Percentiles rank a stretch among this genome's conserved stretches.
Conservation (phyloP, 2,888 invertebrate species). For the Pollenia griseotomentosa region DNA sequence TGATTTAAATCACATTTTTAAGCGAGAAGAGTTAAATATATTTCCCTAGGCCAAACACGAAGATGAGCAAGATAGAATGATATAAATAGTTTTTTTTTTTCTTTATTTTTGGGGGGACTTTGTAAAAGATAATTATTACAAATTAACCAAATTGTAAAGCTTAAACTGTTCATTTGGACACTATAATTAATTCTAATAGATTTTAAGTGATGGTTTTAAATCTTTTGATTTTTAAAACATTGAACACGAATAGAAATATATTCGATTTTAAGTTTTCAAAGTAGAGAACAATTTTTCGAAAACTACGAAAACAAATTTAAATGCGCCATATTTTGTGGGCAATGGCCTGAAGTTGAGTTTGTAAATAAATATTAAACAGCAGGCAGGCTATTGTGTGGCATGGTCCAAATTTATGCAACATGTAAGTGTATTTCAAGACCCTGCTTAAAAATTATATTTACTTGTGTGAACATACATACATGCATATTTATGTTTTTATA, state of each 20-base stretch:
- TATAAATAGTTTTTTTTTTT: slow-evolving; percentile 59
- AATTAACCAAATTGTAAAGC: slow-evolving; percentile 68
- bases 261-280: slow-evolving; percentile 19
- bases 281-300: not conserved
- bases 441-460: slow-evolving; percentile 5
- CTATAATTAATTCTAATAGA: slow-evolving; percentile 69
- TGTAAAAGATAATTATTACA: slow-evolving; percentile 71
- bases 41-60: slow-evolving; percentile 41
- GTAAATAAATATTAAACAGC: slow-evolving; percentile 9
- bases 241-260: slow-evolving; percentile 3
- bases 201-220: slow-evolving; percentile 58
- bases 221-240: not conserved
- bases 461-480: not conserved
- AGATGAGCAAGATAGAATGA: slow-evolving; percentile 48
- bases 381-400: slow-evolving; percentile 47
- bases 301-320: not conserved
- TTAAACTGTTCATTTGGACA: slow-evolving; percentile 59
- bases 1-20: slow-evolving; percentile 59
- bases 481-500: not conserved
- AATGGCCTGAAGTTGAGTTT: slow-evolving; percentile 19
- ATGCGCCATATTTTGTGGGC: slow-evolving; percentile 41
- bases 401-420: slow-evolving; percentile 37
- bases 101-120: slow-evolving; percentile 16
- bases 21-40: slow-evolving; percentile 48
- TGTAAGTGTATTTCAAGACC: not conserved